Evolutionary conservation across 35 echinoderm and acorn worm genomes (phyloP), one percentile per base, ranked within the genome.

Genomic region (Stichopus chloronotus): DNA sequence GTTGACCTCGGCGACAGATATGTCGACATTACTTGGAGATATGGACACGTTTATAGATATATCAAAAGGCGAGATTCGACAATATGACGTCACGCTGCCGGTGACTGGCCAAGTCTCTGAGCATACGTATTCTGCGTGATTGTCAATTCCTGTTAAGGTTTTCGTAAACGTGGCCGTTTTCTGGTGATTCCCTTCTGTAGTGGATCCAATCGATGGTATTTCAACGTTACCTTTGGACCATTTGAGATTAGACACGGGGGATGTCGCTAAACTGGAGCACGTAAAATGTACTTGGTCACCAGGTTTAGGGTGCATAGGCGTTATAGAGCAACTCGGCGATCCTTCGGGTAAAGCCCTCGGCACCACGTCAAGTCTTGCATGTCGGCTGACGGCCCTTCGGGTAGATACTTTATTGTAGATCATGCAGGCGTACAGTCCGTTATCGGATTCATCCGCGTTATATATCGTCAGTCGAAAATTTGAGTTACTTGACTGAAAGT

Each of bases 11-110:
- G 86, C 61, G 8, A 58, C 10, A n/a, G 86, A 69, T 88, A 88
- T 58, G 7, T 88, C 86, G 16, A 91, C 68, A 16, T 72, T 52
- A 78, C 30, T 52, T 2, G 88, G 88, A 17, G 65, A 53, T 17
- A 91, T 91, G 7, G 88, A 91, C n/a, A 91, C 88, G 76, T 91
- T 91, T 3, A 91, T 91, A 19, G 88, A 65, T 7, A 91, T 56
- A 56, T 91, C 88, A 56, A 91, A 78, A 76, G 88, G 88, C 10
- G 88, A 54, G 10, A 91, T 78, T 13, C 72, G 63, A 21, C 88
- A 91, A 9, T 72, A 57, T 78, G 88, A 76, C 65, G 43, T 57
- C 12, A 91, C 72, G 56, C 88, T 91, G 4, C 68, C 88, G 54
- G 20, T 0, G 13, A 91, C 43, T 5, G 88, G 88, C 72, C 63